These are phyloP conservation scores for Ictalurus furcatus DNA, from an alignment of 2,113 vertebrate genomes.

Conservation along the genomic window DNA sequence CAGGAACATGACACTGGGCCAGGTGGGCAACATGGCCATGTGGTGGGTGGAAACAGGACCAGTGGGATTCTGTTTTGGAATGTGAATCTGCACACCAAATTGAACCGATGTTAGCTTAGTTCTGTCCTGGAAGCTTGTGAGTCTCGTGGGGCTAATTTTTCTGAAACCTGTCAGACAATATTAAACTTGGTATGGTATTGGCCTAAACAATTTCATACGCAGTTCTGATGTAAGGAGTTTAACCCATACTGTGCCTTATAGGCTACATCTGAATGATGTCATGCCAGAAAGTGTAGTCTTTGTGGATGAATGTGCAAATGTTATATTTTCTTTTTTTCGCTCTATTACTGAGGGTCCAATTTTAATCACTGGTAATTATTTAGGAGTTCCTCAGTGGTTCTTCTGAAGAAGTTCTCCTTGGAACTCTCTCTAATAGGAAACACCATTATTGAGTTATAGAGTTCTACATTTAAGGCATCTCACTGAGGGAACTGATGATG, in stretches of 20 bases:
- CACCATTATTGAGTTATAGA: background rate
- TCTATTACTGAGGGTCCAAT: background rate
- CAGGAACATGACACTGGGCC: background rate
- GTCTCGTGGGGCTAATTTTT: constrained; percentile 42
- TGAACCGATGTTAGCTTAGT: constrained; percentile 31
- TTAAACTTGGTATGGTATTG: constrained; percentile 34
- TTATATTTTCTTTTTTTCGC: background rate
- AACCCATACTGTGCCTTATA: constrained; percentile 7
- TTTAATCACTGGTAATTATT: background rate
- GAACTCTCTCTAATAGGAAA: background rate
- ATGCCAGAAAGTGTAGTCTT: background rate
- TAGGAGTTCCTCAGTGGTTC: background rate
- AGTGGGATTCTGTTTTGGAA: constrained; percentile 35
- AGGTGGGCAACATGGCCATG: constrained; percentile 11
- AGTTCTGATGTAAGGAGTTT: constrained; percentile 35
- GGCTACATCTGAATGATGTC: constrained; percentile 23
- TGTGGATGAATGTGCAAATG: background rate
- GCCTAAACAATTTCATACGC: constrained; percentile 35
- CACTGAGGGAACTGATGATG: background rate
- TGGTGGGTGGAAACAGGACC: constrained; percentile 28
- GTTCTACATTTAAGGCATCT: background rate
- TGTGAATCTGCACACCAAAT: constrained; percentile 19
- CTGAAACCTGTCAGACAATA: constrained; percentile 39
- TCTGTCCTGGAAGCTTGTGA: constrained; percentile 36
- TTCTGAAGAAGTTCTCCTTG: background rate